phyloP scores from a whole-genome alignment of 2,113 vertebrate genomes.

The Sinocyclocheilus grahami region DNA sequence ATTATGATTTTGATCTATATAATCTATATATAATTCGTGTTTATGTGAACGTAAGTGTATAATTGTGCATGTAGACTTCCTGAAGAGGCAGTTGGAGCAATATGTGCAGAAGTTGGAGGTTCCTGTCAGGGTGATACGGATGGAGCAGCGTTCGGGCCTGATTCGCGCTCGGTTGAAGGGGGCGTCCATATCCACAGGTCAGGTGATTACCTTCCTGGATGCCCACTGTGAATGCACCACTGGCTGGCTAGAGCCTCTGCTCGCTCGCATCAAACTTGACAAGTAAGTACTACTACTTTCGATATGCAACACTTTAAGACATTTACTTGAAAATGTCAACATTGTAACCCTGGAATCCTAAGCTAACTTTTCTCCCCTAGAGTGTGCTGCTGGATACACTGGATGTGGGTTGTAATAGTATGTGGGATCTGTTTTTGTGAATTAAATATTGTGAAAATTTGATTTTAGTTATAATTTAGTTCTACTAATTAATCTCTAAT shows the following conservation, averaged over 20 bases:
- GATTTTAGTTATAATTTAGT: too few species aligned
- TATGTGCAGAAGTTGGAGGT: conserved; percentile 91
- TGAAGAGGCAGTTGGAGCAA: conserved; percentile 92
- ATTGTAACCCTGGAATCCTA: too few species aligned
- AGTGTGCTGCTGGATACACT: too few species aligned
- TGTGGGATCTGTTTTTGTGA: too few species aligned
- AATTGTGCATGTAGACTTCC: conserved; percentile 80
- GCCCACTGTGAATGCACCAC: conserved; percentile 97
- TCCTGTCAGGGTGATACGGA: conserved; percentile 91
- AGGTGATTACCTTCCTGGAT: conserved; percentile 98
- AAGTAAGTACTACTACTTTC: conserved; percentile 76
- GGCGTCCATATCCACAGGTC: conserved; percentile 92
- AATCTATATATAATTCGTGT: neutral
- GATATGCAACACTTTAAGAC: too few species aligned
- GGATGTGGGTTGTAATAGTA: too few species aligned
- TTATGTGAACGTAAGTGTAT: neutral
- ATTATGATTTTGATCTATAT: neutral
- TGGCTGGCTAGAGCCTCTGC: conserved; percentile 95
- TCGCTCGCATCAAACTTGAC: conserved; percentile 93
- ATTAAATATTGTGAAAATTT: too few species aligned
- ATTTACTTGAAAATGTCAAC: too few species aligned
- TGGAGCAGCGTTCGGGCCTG: conserved; percentile 96
- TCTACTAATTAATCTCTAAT: too few species aligned
- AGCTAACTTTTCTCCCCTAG: too few species aligned
- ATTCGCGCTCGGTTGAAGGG: conserved; percentile 96